Percentiles rank a stretch among this genome's conserved stretches.
These are phyloP conservation scores for Acromyrmex heyeri DNA, from an alignment of 1,140 invertebrate species.

Conservation along the genomic window DNA sequence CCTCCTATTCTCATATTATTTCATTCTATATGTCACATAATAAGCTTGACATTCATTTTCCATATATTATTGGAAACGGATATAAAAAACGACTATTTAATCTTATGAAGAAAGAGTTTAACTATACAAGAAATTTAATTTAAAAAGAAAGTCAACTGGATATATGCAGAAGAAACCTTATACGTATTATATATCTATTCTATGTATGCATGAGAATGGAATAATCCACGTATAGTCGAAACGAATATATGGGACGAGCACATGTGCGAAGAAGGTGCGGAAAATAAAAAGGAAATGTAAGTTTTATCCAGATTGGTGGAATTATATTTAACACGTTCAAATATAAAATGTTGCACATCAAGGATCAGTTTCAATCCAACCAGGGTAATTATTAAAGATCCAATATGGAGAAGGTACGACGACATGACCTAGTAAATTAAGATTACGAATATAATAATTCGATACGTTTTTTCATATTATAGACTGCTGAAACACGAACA, in stretches of 20 bases:
- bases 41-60: background rate
- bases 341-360: constrained; percentile 14
- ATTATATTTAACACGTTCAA: constrained; percentile 34
- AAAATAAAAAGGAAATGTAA: constrained; percentile 21
- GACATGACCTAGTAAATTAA: background rate
- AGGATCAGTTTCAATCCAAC: constrained; percentile 25
- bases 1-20: background rate
- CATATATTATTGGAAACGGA: background rate
- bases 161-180: constrained; percentile 6
- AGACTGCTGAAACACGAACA: background rate
- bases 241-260: background rate
- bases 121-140: constrained; percentile 26
- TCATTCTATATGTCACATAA: background rate
- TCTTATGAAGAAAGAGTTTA: constrained; percentile 5
- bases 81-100: constrained; percentile 13
- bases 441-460: background rate
- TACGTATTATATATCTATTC: no score
- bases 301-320: constrained; percentile 33
- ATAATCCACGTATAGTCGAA: constrained; percentile 27
- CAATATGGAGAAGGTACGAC: background rate
- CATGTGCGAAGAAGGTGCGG: background rate
- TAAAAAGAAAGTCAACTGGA: background rate
- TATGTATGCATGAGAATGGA: background rate
- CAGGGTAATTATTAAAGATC: constrained; percentile 35
- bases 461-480: background rate